Evolutionary conservation across 2,113 vertebrate species (phyloP).

Genomic region (Phylloscopus whistleri): DNA sequence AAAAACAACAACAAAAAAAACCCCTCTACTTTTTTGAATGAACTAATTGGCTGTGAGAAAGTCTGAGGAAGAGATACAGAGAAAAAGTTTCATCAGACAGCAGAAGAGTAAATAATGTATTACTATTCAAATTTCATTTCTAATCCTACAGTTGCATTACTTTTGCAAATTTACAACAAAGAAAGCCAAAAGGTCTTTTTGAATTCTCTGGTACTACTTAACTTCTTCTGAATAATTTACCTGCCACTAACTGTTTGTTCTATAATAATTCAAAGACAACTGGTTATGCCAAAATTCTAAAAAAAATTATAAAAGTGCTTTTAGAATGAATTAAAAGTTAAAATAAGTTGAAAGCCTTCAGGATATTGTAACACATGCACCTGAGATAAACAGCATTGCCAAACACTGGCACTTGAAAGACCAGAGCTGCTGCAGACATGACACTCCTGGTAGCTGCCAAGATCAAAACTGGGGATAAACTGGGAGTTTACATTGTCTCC

Average conservation of each 20-base stretch:
- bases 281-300: conserved; percentile 12
- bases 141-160: conserved; percentile 22
- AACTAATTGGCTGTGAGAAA: conserved; percentile 8
- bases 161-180: conserved; percentile 63
- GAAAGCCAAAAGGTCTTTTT: conserved; percentile 61
- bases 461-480: neutral
- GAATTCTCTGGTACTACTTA: conserved; percentile 62
- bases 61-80: neutral
- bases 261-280: conserved; percentile 68
- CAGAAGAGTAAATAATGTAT: conserved; percentile 34
- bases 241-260: conserved; percentile 64
- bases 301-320: neutral
- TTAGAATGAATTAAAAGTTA: conserved; percentile 35
- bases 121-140: conserved; percentile 59
- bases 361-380: neutral
- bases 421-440: neutral
- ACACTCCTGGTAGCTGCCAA: neutral
- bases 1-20: neutral
- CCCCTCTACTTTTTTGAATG: conserved; percentile 3
- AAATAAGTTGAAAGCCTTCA: conserved; percentile 46
- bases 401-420: neutral
- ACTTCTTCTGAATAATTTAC: conserved; percentile 74
- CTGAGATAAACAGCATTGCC: neutral
- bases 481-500: neutral
- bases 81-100: conserved; percentile 31